phyloP scores from a whole-genome alignment of 2,113 vertebrate genomes.

The Apteryx owenii region DNA sequence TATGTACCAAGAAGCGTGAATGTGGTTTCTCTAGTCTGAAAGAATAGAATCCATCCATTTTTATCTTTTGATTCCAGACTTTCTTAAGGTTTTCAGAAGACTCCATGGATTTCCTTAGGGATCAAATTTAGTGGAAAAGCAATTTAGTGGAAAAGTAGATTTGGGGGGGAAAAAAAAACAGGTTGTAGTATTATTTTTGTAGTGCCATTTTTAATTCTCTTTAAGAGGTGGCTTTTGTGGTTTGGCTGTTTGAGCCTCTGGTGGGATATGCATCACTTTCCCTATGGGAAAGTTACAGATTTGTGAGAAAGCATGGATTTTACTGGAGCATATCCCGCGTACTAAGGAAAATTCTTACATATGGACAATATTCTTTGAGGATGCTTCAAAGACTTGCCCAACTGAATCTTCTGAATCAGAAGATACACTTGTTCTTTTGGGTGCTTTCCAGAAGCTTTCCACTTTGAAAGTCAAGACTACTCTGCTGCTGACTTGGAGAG shows the following conservation, averaged over 20 bases:
- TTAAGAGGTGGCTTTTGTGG: neutral
- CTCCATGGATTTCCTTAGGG: neutral
- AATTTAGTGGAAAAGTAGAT: neutral
- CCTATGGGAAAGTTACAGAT: neutral
- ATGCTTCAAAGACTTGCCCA: neutral
- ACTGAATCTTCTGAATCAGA: neutral
- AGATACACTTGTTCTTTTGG: neutral
- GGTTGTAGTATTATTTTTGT: neutral
- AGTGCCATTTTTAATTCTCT: neutral
- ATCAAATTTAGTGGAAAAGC: neutral
- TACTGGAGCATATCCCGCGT: neutral
- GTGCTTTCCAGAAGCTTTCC: neutral
- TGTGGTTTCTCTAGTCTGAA: neutral
- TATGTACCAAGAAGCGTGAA: conserved; percentile 3
- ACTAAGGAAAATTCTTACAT: neutral
- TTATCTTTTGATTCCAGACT: neutral
- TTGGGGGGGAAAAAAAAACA: neutral
- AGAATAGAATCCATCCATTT: neutral
- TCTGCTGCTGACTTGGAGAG: neutral
- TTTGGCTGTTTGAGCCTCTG: neutral
- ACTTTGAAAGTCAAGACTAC: neutral
- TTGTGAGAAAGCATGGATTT: neutral
- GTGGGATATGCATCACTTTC: neutral
- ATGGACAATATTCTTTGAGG: neutral
- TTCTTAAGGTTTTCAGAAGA: neutral